Percentiles rank a stretch among this genome's conserved stretches.
Conservation (phyloP, 2,888 invertebrate species). For the Tromatobia lineatoria region DNA sequence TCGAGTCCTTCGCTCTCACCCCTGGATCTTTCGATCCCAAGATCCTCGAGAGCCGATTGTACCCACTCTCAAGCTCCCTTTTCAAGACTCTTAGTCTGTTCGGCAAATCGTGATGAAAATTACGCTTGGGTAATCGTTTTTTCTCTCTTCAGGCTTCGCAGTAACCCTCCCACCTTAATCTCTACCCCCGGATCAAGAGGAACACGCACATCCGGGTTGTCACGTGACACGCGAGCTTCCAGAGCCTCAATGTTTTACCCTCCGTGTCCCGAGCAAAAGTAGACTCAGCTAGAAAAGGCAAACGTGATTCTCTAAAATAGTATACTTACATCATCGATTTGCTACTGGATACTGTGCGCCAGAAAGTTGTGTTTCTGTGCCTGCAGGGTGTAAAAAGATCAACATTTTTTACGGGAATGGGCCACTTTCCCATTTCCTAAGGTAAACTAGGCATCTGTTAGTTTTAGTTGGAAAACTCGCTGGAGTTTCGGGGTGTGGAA, state of each 20-base stretch:
- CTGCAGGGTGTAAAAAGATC: not conserved
- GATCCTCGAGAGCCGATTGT: conserved; percentile 41
- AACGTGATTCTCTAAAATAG: conserved; percentile 34
- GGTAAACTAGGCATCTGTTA: not conserved
- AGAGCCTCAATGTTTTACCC: not conserved
- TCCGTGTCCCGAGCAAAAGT: not conserved
- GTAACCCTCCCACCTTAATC: conserved; percentile 4
- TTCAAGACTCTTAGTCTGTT: conserved; percentile 14
- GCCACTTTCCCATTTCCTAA: not conserved
- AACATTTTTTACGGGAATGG: not conserved
- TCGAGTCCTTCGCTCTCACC: not conserved
- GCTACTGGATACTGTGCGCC: not conserved
- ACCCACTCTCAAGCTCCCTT: not conserved
- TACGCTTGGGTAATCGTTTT: conserved; percentile 26
- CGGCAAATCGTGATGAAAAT: conserved; percentile 30
- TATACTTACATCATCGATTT: conserved; percentile 1
- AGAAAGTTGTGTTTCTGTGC: not conserved
- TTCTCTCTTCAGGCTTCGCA: conserved; percentile 1
- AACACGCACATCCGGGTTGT: conserved; percentile 46
- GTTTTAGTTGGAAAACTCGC: not conserved
- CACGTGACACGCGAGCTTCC: conserved; percentile 32
- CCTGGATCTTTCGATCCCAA: conserved; percentile 10
- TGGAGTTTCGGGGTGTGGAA: not conserved
- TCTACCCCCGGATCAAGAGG: not conserved
- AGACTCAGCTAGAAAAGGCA: not conserved